A percentile compares a stretch with the other conserved stretches of the same genome.
Conservation (phyloP, 2,113 vertebrate genomes). For the Cardinalis cardinalis region DNA sequence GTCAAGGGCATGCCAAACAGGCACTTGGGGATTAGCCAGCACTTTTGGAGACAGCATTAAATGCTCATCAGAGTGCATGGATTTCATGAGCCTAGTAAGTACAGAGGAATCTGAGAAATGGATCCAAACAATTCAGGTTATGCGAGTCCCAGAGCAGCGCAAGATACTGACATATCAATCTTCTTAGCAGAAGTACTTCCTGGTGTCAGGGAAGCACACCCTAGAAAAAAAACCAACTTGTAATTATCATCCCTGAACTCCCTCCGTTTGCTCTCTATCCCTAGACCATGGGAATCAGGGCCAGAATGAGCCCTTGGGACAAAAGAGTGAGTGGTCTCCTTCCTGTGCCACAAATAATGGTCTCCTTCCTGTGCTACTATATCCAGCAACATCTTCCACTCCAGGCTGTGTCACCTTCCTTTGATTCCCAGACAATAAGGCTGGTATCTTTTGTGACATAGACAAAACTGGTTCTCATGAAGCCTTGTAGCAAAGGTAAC, state of each 20-base stretch:
- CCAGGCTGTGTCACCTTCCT: neutral
- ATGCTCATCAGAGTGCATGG: neutral
- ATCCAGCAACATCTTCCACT: neutral
- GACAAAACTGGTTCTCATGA: neutral
- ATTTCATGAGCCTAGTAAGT: neutral
- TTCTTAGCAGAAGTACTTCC: neutral
- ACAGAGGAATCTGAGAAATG: neutral
- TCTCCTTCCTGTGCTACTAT: neutral
- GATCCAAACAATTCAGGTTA: neutral
- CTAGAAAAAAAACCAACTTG: neutral
- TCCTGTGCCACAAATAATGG: neutral
- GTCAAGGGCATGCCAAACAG: neutral
- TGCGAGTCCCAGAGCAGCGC: accelerated
- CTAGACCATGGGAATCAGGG: neutral
- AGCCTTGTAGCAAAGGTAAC: neutral
- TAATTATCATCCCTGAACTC: neutral
- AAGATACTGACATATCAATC: neutral
- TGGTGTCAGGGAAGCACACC: neutral
- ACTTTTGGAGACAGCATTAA: neutral
- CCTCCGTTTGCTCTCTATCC: neutral
- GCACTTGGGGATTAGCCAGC: neutral
- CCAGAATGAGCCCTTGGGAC: neutral
- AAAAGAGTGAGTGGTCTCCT: neutral
- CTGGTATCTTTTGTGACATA: neutral
- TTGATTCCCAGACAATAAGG: neutral